Conservation (phyloP, 2,888 invertebrate genomes). For the Lissonota sp. region DNA sequence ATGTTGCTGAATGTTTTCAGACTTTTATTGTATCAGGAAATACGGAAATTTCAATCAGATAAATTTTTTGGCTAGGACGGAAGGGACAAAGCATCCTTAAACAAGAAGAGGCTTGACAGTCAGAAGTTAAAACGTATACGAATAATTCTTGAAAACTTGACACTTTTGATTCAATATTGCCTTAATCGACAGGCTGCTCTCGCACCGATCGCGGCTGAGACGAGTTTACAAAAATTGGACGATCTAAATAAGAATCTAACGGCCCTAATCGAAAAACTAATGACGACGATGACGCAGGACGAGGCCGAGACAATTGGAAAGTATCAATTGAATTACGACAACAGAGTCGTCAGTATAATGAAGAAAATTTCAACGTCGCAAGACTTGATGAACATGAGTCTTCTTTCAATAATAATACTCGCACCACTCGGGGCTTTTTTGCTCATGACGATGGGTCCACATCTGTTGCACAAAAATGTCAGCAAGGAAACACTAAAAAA, state of each 20-base stretch:
- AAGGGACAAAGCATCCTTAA: too few relatives aligned
- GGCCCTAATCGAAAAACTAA: constrained; percentile 20
- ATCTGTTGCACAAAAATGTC: constrained; percentile 34
- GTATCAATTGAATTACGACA: constrained; percentile 50
- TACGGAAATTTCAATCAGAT: too few relatives aligned
- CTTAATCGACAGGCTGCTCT: constrained; percentile 41
- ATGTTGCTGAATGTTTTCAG: too few relatives aligned
- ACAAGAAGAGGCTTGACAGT: too few relatives aligned
- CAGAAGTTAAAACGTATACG: too few relatives aligned
- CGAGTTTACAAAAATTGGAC: constrained; percentile 49
- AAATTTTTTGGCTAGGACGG: too few relatives aligned
- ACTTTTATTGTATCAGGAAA: too few relatives aligned
- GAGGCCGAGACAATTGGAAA: constrained; percentile 42
- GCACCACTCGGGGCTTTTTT: constrained; percentile 51
- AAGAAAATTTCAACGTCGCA: constrained; percentile 46
- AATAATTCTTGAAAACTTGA: not conserved
- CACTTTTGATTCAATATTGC: not conserved
- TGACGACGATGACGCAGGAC: constrained; percentile 40
- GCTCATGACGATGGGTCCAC: constrained; percentile 56
- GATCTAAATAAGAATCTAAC: constrained; percentile 51
- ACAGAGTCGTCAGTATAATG: constrained; percentile 38
- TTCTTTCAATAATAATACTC: constrained; percentile 49
- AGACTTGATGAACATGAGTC: constrained; percentile 56
- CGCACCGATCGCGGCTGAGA: constrained; percentile 37
- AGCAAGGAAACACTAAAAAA: not conserved